Evolutionary conservation across 2,888 invertebrate genomes (phyloP).

Genomic region (Ophraella communa): DNA sequence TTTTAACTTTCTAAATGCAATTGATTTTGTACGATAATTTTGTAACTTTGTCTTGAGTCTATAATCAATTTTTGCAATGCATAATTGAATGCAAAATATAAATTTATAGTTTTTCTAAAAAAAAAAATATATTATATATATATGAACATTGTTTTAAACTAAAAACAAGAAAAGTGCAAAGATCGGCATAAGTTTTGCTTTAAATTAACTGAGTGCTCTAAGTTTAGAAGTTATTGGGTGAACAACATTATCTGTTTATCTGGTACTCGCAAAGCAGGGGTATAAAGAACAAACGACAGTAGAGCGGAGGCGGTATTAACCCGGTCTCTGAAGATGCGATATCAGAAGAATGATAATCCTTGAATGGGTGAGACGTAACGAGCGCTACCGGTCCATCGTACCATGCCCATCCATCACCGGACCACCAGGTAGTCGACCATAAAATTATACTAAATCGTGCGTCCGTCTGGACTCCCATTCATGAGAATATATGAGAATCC

Average conservation of each 20-base stretch:
- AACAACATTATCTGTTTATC: not conserved
- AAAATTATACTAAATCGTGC: constrained; percentile 61
- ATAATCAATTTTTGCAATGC: too few species aligned
- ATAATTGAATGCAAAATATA: too few species aligned
- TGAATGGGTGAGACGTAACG: constrained; percentile 56
- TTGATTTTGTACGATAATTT: too few species aligned
- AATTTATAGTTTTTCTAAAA: too few species aligned
- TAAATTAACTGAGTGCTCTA: too few species aligned
- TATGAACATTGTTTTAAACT: too few species aligned
- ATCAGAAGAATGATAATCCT: constrained; percentile 57
- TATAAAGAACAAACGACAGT: constrained; percentile 5
- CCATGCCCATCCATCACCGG: constrained; percentile 53
- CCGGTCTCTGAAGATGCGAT: constrained; percentile 42
- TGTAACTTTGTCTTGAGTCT: too few species aligned
- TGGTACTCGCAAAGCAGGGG: constrained; percentile 1
- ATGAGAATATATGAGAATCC: constrained; percentile 57
- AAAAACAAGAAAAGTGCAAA: too few species aligned
- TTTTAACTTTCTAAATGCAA: too few species aligned
- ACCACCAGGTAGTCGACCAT: constrained; percentile 59
- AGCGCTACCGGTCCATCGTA: constrained; percentile 53
- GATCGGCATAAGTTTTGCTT: too few species aligned
- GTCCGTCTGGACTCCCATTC: constrained; percentile 55
- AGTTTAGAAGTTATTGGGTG: too few species aligned
- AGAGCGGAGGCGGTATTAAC: constrained; percentile 46
- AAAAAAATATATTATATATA: too few species aligned